phyloP scores from a whole-genome alignment of 2,797 vertebrate genomes.

The Myotis planiceps region DNA sequence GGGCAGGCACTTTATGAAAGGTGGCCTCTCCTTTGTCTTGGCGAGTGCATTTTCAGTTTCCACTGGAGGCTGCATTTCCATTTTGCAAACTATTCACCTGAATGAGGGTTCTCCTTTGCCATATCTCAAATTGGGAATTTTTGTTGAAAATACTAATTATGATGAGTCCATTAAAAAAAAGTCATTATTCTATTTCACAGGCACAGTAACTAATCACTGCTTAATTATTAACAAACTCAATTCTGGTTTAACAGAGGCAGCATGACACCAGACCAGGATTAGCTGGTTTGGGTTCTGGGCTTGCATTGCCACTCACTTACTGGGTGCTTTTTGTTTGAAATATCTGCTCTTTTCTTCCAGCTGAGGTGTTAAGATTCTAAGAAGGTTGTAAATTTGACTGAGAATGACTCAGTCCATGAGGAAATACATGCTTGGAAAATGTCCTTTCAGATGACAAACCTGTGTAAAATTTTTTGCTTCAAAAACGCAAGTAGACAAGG shows the following conservation, averaged over 20 bases:
- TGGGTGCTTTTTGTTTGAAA: neutral
- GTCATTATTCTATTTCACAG: neutral
- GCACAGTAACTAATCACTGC: neutral
- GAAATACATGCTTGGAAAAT: neutral
- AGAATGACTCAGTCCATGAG: neutral
- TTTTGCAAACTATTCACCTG: neutral
- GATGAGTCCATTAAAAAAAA: neutral
- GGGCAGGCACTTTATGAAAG: neutral
- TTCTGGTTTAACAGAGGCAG: neutral
- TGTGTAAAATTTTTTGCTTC: conserved; percentile 13
- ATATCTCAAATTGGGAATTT: neutral
- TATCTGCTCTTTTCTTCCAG: neutral
- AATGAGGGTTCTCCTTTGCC: neutral
- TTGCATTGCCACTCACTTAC: neutral
- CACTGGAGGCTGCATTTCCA: neutral
- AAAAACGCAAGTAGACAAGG: neutral
- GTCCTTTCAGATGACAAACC: neutral
- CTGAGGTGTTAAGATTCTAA: neutral
- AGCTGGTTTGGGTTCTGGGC: neutral
- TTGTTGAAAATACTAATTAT: neutral
- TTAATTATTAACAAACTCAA: neutral
- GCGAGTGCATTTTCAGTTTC: too few species aligned
- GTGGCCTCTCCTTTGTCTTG: neutral
- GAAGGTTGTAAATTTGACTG: neutral
- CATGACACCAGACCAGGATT: neutral